Conservation (phyloP, 2,888 invertebrate species). For the Taenaris catops region DNA sequence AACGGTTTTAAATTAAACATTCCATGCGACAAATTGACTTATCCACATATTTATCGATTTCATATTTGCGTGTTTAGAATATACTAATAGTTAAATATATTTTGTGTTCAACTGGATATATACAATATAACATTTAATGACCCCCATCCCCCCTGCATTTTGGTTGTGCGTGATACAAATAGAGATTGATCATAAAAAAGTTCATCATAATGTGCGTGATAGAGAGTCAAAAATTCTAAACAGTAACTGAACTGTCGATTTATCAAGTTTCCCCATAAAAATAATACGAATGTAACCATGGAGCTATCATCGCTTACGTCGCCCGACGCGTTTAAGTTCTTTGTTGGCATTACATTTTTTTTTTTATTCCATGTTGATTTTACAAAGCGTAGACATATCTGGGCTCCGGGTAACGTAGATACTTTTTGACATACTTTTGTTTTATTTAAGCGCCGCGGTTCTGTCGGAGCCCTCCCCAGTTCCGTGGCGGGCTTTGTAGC, state of each 20-base stretch:
- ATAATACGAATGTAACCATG: conserved; percentile 12
- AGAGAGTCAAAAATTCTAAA: conserved; percentile 60
- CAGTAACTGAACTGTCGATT: conserved; percentile 66
- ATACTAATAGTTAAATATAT: conserved; percentile 61
- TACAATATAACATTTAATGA: conserved; percentile 47
- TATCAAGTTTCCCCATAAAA: conserved; percentile 68
- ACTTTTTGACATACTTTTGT: conserved; percentile 36
- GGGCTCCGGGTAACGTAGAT: conserved; percentile 39
- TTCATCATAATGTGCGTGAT: conserved; percentile 59
- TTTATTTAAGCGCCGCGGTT: conserved; percentile 53
- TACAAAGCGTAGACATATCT: conserved; percentile 30
- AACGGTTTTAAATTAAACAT: conserved; percentile 26
- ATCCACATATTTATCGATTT: conserved; percentile 19
- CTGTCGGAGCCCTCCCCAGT: conserved; percentile 49
- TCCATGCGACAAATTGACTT: conserved; percentile 42
- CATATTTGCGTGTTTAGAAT: conserved; percentile 55
- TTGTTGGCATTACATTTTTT: conserved; percentile 8
- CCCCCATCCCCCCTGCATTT: conserved; percentile 48
- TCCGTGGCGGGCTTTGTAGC: conserved; percentile 69
- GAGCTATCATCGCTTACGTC: conserved; percentile 4
- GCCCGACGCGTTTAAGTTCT: conserved; percentile 7
- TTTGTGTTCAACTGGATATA: conserved; percentile 55
- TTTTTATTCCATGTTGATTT: conserved; percentile 12
- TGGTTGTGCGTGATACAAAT: conserved; percentile 61
- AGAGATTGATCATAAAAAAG: conserved; percentile 49